Evolutionary conservation across 2,888 invertebrate species (phyloP).

Genomic region (Stenchaetothrips biformis): DNA sequence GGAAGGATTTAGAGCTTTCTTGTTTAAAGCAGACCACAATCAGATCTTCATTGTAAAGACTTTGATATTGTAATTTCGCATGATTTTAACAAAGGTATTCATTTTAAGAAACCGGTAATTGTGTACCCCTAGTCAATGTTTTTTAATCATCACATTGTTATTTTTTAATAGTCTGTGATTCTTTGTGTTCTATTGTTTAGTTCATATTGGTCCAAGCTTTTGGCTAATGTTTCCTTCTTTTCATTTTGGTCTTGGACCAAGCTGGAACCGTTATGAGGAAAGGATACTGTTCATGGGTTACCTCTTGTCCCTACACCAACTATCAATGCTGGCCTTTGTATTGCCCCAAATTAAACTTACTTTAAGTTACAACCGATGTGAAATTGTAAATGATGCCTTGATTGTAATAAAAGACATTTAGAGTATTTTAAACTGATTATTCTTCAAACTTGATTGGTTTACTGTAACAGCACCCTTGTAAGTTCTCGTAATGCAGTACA

Average conservation of each 20-base stretch:
- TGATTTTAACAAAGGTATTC: not conserved
- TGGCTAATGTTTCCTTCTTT: not conserved
- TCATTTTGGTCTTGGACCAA: not conserved
- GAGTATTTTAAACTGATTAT: not conserved
- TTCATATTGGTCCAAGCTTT: not conserved
- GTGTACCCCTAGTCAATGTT: not conserved
- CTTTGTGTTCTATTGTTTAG: not conserved
- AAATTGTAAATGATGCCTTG: not conserved
- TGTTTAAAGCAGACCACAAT: not conserved
- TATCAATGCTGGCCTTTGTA: not conserved
- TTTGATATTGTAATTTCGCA: conserved; percentile 19
- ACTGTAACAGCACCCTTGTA: not conserved
- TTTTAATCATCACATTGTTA: not conserved
- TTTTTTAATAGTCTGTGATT: conserved; percentile 7
- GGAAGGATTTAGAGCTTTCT: not conserved
- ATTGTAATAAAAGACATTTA: no score
- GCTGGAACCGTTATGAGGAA: not conserved
- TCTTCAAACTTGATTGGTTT: no score
- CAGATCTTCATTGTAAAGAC: not conserved
- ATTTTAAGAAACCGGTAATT: no score
- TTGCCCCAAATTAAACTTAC: not conserved
- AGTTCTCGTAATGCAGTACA: not conserved
- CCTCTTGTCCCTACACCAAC: not conserved
- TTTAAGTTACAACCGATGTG: not conserved
- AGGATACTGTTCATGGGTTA: not conserved